Conservation (phyloP, 1,140 invertebrate species). For the Trichogramma pretiosum region DNA sequence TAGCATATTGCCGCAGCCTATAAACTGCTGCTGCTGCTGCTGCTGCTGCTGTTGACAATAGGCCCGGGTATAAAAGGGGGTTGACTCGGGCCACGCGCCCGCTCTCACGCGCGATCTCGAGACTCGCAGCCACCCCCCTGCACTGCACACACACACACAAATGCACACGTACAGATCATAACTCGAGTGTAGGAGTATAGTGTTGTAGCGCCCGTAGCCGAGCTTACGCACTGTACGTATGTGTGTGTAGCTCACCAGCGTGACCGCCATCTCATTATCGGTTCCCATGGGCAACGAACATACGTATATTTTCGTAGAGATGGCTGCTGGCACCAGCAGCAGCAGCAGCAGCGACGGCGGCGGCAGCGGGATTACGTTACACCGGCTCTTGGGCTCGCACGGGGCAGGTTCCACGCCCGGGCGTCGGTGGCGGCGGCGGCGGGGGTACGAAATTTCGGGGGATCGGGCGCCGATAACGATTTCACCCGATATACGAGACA, state of each 20-base stretch:
- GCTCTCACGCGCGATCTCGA: slow-evolving; percentile 20
- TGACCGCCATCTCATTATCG: slow-evolving; percentile 46
- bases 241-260: no score
- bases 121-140: not conserved
- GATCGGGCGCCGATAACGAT: no score
- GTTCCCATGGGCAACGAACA: slow-evolving; percentile 42
- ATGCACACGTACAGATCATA: no score
- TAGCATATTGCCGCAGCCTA: slow-evolving; percentile 45
- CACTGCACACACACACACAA: slow-evolving; percentile 1
- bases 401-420: no score
- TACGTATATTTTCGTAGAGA: not conserved
- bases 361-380: not conserved
- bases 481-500: no score
- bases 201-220: slow-evolving; percentile 20
- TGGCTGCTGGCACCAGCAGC: not conserved
- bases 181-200: no score
- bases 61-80: slow-evolving; percentile 34
- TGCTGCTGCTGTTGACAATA: slow-evolving; percentile 47
- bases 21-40: no score
- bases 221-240: slow-evolving; percentile 31
- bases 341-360: not conserved
- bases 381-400: not conserved
- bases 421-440: not conserved
- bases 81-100: slow-evolving; percentile 18
- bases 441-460: no score